Conservation (phyloP, 2,113 vertebrate genomes). For the Clarias magur region DNA sequence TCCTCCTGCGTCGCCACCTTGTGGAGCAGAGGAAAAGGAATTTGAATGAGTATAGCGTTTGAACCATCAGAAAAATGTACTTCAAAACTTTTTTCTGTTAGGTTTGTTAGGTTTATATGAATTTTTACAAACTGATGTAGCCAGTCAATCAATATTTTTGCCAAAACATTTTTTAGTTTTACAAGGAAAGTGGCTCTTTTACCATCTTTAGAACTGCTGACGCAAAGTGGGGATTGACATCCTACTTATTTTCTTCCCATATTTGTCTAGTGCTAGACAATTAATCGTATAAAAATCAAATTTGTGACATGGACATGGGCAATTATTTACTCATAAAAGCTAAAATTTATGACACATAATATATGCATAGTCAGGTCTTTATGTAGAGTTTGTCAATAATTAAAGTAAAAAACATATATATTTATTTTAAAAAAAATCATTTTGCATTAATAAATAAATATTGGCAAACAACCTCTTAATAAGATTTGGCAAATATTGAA, state of each 20-base stretch:
- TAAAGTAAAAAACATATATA: too few species aligned
- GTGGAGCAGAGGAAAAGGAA: neutral
- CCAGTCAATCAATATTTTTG: neutral
- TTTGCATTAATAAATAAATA: too few species aligned
- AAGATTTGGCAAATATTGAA: too few species aligned
- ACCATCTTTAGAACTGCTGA: neutral
- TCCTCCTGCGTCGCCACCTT: constrained; percentile 93
- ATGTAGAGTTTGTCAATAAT: too few species aligned
- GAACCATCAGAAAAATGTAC: neutral
- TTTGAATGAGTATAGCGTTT: neutral
- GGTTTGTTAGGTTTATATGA: neutral
- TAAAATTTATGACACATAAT: too few species aligned
- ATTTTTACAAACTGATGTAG: neutral
- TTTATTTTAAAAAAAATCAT: too few species aligned
- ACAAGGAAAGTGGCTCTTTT: neutral
- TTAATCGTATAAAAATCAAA: too few species aligned
- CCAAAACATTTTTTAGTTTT: neutral
- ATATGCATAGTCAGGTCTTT: too few species aligned
- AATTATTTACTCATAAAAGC: too few species aligned
- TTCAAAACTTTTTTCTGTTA: neutral
- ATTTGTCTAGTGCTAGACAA: neutral
- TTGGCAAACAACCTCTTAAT: too few species aligned
- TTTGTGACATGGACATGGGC: too few species aligned
- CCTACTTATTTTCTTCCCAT: neutral
- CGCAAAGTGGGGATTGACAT: neutral